Evolutionary conservation across 2,888 invertebrate genomes (phyloP), one percentile per base, ranked within the genome.

Genomic region (Cabera pusaria): DNA sequence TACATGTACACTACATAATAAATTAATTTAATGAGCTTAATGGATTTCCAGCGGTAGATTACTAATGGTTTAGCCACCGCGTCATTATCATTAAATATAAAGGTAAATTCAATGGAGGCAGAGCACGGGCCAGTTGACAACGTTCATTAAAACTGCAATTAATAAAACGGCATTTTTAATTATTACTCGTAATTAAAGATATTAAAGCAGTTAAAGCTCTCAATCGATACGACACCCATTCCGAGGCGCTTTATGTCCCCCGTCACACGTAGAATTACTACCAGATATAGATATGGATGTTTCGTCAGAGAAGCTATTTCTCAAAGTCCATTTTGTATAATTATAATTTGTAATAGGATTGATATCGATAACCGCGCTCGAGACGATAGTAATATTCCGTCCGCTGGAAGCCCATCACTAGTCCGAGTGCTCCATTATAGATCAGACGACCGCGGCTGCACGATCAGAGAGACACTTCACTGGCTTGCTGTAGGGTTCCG

Each of bases 361-460:
- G n/a, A 24, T 26, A 32, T 32, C 18, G 25, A 38, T 26, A 12
- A 12, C 21, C 20, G 10, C 25, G 20, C 25, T 31, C 27, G 5
- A 14, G 4, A 21, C 28, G 28, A 16, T 31, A 22, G 8, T 21
- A 37, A 37, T 29, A 14, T 37, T 29, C 18, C 33, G 14, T 29
- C 18, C 33, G 14, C 24, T 19, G 19, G 20, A 25, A 33, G 33
- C 5, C 14, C 19, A 20, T 29, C 12, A 5, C 7, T 29, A 12
- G 5, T 29, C 14, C 11, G 10, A 17, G 21, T 21, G 6, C 26
- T 14, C 33, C 18, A n/a, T n/a, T n/a, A 34, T 34, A 20, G 20
- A 14, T 20, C 27, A 25, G 19, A 9, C 20, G 11, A 21, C 3
- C n/a, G n/a, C n/a, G n/a, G n/a, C n/a, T 9, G 25, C 3, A 14